Evolutionary conservation across 2,113 vertebrate species (phyloP).

Genomic region (Calcarius ornatus): DNA sequence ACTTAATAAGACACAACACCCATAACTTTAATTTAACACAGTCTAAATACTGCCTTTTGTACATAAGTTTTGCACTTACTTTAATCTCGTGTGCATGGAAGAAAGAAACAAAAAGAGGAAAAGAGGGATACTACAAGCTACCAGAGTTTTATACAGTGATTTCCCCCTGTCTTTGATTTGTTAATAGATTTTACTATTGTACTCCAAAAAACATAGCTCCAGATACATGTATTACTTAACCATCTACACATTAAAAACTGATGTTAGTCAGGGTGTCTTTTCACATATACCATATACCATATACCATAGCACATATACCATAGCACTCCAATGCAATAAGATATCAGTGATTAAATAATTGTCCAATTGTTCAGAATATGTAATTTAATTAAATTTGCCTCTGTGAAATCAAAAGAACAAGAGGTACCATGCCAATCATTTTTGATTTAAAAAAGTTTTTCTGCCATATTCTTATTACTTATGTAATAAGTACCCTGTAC

Average conservation of each 20-base stretch:
- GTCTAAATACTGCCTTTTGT: neutral
- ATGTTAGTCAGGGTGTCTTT: neutral
- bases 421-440: neutral
- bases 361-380: neutral
- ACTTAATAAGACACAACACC: neutral
- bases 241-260: neutral
- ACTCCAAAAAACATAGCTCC: neutral
- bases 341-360: neutral
- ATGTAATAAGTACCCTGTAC: neutral
- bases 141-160: neutral
- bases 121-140: neutral
- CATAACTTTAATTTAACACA: neutral
- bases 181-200: neutral
- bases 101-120: neutral
- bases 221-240: neutral
- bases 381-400: neutral
- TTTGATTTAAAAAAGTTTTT: neutral
- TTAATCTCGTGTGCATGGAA: neutral
- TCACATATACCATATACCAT: neutral
- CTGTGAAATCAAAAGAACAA: neutral
- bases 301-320: neutral
- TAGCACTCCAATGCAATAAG: neutral
- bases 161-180: neutral
- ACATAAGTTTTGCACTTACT: rapidly evolving
- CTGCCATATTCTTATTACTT: neutral